Conservation (phyloP, 2,888 invertebrate species). For the Drosophila hamatofila region DNA sequence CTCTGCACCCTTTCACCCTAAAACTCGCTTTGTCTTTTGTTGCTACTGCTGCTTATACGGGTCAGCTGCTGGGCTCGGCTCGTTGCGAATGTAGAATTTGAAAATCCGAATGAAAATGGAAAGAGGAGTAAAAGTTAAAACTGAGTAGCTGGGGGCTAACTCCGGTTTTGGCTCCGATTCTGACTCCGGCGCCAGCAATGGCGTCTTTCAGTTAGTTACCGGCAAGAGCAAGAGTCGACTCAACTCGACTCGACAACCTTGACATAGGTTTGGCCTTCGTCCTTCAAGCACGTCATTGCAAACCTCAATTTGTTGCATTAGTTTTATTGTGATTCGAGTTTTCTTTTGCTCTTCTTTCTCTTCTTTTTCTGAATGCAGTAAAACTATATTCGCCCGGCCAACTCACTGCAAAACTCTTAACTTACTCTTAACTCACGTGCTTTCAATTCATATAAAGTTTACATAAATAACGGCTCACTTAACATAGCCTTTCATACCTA, state of each 20-base stretch:
- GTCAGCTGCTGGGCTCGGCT: slow-evolving; percentile 23
- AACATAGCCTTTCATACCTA: no score
- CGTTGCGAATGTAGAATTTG: not conserved
- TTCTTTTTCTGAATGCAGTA: not conserved
- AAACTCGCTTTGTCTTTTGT: not conserved
- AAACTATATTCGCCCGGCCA: not conserved
- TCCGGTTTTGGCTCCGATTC: not conserved
- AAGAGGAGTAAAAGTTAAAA: not conserved
- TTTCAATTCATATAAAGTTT: no score
- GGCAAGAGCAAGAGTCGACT: slow-evolving; percentile 11
- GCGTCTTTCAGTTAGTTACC: slow-evolving; percentile 14
- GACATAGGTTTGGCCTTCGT: slow-evolving; percentile 56
- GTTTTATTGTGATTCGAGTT: not conserved
- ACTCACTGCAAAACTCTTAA: not conserved
- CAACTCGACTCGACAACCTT: slow-evolving; percentile 45
- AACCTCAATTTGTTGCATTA: slow-evolving; percentile 5
- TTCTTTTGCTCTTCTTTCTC: not conserved
- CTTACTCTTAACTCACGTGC: not conserved
- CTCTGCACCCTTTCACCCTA: no score
- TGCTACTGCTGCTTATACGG: slow-evolving; percentile 9
- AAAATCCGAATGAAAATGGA: slow-evolving; percentile 3
- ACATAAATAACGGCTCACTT: no score
- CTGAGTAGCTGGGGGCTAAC: not conserved
- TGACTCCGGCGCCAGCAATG: not conserved
- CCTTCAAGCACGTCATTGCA: slow-evolving; percentile 9